Base-by-base conservation (phyloP, 2,888 invertebrate species). In the Nephrocerus scutellatus region DNA sequence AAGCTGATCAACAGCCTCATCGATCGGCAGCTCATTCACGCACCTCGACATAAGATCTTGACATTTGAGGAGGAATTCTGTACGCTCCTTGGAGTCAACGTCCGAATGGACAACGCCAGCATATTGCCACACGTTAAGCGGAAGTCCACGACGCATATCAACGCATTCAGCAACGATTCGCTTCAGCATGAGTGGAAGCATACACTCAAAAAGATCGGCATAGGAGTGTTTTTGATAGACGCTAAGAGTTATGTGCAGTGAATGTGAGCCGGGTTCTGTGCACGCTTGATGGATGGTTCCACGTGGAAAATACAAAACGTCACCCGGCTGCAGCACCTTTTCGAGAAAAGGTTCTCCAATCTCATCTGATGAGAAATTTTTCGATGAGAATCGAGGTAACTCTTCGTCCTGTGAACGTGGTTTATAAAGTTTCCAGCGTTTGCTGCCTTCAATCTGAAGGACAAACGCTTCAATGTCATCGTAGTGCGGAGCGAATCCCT, bases 391-490 rank as follows among this genome's bases (percentile, higher is more conserved):
- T 47, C 91, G 73, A 1, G 96, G 85, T 24, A 97, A 70, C 3
- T 74, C 67, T 62, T 88, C 86, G 24, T 74, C 72, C 5, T 70
- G 59, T n/a, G 54, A 59, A 60, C 74, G 71, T 10, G 96, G 92
- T 50, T 77, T 77, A 38, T 96, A 98, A 9, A 97, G 70, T 51
- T 80, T 80, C 97, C 97, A 98, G 48, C 82, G 79, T 64, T 98
- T 98, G 54, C 82, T 81, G 0, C 98, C 98, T 70, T 98, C 97
- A 2, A 95, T 71, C 72, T 98, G 98, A 31, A 98, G 62, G 30
- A 98, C 82, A 63, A 98, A 98, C 0, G 96, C 97, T 70, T 98
- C 98, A 48, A 98, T 97, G 59, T 98, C 98, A 70, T 98, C 98
- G 63, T 84, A 97, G 67, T 98, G 98, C 0, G 97, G 97, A 1